These are phyloP conservation scores for Enteromius argenteus DNA, from an alignment of 2,797 vertebrate genomes.

Conservation along the genomic window DNA sequence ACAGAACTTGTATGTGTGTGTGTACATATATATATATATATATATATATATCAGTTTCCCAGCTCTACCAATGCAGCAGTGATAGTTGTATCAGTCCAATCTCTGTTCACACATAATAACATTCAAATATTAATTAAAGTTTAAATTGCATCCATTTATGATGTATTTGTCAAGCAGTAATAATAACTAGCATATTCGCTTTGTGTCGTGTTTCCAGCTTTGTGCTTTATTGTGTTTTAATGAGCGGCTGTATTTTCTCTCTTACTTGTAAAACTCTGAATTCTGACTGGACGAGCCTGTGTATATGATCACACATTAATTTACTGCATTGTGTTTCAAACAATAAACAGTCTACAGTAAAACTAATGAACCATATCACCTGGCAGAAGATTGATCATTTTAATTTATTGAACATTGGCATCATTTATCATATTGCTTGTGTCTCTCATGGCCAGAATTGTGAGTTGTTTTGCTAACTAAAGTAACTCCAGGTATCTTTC, in stretches of 20 bases:
- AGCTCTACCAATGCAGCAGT: background rate
- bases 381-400: background rate
- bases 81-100: background rate
- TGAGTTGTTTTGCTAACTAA: background rate
- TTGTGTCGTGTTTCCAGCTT: background rate
- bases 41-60: background rate
- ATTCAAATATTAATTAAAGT: background rate
- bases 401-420: background rate
- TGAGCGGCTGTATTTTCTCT: background rate
- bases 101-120: background rate
- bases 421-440: background rate
- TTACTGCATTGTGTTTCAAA: background rate
- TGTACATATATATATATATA: too few species aligned
- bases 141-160: background rate
- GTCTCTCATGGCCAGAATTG: background rate
- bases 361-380: background rate
- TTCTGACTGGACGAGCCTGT: background rate
- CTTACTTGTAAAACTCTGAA: background rate
- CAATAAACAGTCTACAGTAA: conserved; percentile 9
- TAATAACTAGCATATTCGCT: too few species aligned
- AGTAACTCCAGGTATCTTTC: background rate
- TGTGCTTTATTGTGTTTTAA: background rate
- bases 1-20: too few species aligned
- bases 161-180: too few species aligned
- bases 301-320: background rate